Conservation (phyloP, 1,140 invertebrate species). For the Bombus confusus region DNA sequence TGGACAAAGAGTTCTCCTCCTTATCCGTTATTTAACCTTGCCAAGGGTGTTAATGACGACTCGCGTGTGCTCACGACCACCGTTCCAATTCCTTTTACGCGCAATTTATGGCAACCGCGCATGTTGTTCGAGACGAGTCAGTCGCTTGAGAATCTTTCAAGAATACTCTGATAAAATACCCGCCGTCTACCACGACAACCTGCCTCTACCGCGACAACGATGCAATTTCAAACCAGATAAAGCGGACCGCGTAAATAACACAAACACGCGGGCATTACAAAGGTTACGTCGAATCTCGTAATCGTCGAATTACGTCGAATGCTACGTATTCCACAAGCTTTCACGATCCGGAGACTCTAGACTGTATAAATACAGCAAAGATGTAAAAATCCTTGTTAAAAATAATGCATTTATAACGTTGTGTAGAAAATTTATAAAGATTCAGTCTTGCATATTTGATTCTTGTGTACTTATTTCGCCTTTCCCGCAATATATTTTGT, state of each 20-base stretch:
- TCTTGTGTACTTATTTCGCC: too few species aligned
- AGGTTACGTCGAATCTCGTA: background rate
- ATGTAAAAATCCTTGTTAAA: too few species aligned
- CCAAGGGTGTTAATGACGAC: conserved; percentile 36
- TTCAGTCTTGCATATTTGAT: too few species aligned
- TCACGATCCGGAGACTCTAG: too few species aligned
- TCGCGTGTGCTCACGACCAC: background rate
- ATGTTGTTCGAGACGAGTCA: background rate
- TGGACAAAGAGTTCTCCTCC: conserved; percentile 32
- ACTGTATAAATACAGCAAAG: background rate
- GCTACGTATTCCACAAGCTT: background rate
- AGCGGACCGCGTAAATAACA: background rate
- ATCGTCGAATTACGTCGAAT: background rate
- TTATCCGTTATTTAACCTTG: conserved; percentile 53
- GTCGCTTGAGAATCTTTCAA: too few species aligned
- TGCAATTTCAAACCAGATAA: conserved; percentile 23
- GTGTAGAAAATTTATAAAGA: too few species aligned
- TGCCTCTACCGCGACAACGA: background rate
- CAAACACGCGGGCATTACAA: background rate
- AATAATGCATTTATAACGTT: too few species aligned
- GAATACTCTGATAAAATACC: background rate
- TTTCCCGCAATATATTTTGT: too few species aligned
- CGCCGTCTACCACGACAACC: background rate
- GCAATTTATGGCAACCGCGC: conserved; percentile 16
- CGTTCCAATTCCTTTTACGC: conserved; percentile 48